Percentiles rank a stretch among this genome's conserved stretches.
Conservation (phyloP, 2,797 vertebrate genomes). For the Natrix natrix region DNA sequence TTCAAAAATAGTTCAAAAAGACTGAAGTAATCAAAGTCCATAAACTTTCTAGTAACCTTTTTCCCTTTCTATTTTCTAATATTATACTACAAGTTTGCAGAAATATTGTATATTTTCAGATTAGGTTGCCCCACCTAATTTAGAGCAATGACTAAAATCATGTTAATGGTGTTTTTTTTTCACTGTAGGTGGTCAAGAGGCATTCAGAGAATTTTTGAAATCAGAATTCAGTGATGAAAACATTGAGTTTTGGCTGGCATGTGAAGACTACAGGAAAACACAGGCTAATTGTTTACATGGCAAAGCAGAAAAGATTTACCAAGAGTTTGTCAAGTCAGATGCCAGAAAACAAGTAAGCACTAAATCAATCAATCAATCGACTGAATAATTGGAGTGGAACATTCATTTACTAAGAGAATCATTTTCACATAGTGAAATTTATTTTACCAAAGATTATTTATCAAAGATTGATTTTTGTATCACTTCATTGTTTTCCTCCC, state of each 20-base stretch:
- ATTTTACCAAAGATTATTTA: background rate
- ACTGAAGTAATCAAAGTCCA: background rate
- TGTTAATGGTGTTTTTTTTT: conserved; percentile 14
- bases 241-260: conserved; percentile 78
- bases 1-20: background rate
- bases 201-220: conserved; percentile 73
- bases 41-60: background rate
- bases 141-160: background rate
- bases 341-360: conserved; percentile 74
- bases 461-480: background rate
- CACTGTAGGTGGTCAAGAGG: conserved; percentile 66
- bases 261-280: conserved; percentile 76
- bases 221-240: conserved; percentile 80
- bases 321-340: conserved; percentile 73
- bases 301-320: conserved; percentile 76
- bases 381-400: background rate
- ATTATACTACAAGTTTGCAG: background rate
- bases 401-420: background rate
- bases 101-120: background rate
- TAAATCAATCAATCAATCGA: background rate
- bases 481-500: background rate
- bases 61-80: background rate
- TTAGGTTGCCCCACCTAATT: conserved; percentile 6
- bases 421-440: background rate
- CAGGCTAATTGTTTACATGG: conserved; percentile 61